phyloP scores from a whole-genome alignment of 2,113 vertebrate genomes.

The Amblyopsis rosae region DNA sequence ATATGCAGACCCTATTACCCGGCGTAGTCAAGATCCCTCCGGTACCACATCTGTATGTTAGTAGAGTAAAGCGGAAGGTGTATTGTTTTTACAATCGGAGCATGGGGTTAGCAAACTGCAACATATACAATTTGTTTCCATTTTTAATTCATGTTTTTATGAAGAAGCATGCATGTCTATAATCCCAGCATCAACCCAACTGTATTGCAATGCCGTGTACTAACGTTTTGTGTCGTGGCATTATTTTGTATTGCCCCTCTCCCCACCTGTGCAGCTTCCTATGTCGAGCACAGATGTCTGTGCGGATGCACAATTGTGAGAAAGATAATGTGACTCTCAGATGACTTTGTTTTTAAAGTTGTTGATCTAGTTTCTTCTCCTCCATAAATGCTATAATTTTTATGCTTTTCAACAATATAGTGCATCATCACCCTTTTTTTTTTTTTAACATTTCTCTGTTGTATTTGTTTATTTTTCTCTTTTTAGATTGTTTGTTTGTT shows the following conservation, averaged over 20 bases:
- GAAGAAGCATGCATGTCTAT: constrained; percentile 18
- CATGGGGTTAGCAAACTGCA: constrained; percentile 9
- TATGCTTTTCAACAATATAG: neutral
- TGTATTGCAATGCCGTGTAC: constrained; percentile 29
- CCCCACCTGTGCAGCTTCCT: constrained; percentile 9
- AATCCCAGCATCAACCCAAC: constrained; percentile 15
- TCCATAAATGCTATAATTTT: neutral
- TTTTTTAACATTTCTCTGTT: constrained; percentile 32
- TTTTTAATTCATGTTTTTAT: constrained; percentile 65
- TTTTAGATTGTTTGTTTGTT: constrained; percentile 77
- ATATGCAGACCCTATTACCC: constrained; percentile 25
- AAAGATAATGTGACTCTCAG: constrained; percentile 27
- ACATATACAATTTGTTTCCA: constrained; percentile 31
- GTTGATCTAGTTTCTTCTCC: constrained; percentile 29
- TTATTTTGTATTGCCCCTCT: constrained; percentile 28
- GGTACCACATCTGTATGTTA: constrained; percentile 7
- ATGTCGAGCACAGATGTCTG: constrained; percentile 9
- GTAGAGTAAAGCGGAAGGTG: constrained; percentile 44
- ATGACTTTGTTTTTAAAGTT: constrained; percentile 65
- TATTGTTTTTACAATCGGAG: constrained; percentile 44
- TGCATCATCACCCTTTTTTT: constrained; percentile 4
- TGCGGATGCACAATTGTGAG: neutral
- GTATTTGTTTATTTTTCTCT: constrained; percentile 32
- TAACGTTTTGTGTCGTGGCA: constrained; percentile 14
- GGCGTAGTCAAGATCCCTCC: constrained; percentile 22